phyloP scores from a whole-genome alignment of 1,140 invertebrate genomes.

The Drosophila simulans region DNA sequence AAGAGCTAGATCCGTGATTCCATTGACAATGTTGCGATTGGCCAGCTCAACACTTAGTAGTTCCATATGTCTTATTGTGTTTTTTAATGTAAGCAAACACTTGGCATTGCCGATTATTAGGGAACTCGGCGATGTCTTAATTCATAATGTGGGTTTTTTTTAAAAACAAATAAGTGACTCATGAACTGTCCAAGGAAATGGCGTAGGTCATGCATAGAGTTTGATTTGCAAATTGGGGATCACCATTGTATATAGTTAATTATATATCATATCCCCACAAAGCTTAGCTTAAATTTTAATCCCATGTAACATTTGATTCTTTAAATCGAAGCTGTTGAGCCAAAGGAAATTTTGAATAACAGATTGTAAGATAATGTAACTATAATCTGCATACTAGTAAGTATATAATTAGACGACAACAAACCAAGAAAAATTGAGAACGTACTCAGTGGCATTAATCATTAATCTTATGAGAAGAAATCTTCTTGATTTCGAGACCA shows the following conservation, averaged over 20 bases:
- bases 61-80: constrained; percentile 47
- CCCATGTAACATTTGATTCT: too few species aligned
- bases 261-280: too few species aligned
- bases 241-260: not conserved
- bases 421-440: too few species aligned
- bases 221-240: not conserved
- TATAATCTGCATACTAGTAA: not conserved
- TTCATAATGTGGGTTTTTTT: not conserved
- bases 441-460: too few species aligned
- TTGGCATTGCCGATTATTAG: constrained; percentile 7
- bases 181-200: not conserved
- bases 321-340: not conserved
- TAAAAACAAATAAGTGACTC: not conserved
- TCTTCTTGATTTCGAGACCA: too few species aligned
- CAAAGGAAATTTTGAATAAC: too few species aligned
- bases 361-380: not conserved
- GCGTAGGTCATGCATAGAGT: not conserved
- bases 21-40: constrained; percentile 60
- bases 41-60: constrained; percentile 48
- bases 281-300: too few species aligned
- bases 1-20: constrained; percentile 21
- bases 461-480: too few species aligned
- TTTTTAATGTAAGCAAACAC: constrained; percentile 56
- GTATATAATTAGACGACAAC: too few species aligned
- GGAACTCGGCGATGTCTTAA: not conserved